phyloP scores from a whole-genome alignment of 1,140 invertebrate genomes.

The Cydia splendana region DNA sequence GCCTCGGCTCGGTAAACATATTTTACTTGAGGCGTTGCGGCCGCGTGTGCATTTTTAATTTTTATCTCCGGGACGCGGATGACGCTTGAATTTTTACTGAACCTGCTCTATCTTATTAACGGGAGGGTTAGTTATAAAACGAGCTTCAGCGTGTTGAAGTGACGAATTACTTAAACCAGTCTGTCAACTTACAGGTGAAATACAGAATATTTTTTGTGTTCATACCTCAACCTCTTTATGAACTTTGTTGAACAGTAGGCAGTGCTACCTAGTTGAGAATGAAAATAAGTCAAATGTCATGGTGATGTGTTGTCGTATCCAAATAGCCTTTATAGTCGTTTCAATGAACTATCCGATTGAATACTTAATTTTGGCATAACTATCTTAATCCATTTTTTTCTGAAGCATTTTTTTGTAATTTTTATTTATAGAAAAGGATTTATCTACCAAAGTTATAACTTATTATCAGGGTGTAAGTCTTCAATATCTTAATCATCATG shows the following conservation, averaged over 20 bases:
- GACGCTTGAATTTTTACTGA: slow-evolving; percentile 73
- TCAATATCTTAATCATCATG: not conserved
- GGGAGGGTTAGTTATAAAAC: slow-evolving; percentile 59
- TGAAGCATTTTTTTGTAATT: too few species aligned
- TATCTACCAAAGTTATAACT: too few species aligned
- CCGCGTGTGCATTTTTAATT: slow-evolving; percentile 71
- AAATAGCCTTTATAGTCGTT: too few species aligned
- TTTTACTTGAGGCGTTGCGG: slow-evolving; percentile 65
- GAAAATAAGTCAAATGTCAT: too few species aligned
- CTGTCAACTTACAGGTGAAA: slow-evolving; percentile 2
- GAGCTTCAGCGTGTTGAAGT: slow-evolving; percentile 36
- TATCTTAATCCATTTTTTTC: too few species aligned
- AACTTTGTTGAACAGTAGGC: not conserved
- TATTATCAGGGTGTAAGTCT: too few species aligned
- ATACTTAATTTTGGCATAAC: too few species aligned
- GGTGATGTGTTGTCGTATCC: too few species aligned
- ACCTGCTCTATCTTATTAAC: slow-evolving; percentile 64
- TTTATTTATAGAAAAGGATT: too few species aligned
- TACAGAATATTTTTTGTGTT: not conserved
- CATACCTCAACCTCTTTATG: not conserved
- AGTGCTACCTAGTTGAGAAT: too few species aligned
- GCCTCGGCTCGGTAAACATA: slow-evolving; percentile 54
- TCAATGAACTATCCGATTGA: too few species aligned
- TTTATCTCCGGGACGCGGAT: slow-evolving; percentile 57
- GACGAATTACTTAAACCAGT: slow-evolving; percentile 41